Evolutionary conservation across 2,888 invertebrate species (phyloP).

Genomic region (Leucophenga maculata): DNA sequence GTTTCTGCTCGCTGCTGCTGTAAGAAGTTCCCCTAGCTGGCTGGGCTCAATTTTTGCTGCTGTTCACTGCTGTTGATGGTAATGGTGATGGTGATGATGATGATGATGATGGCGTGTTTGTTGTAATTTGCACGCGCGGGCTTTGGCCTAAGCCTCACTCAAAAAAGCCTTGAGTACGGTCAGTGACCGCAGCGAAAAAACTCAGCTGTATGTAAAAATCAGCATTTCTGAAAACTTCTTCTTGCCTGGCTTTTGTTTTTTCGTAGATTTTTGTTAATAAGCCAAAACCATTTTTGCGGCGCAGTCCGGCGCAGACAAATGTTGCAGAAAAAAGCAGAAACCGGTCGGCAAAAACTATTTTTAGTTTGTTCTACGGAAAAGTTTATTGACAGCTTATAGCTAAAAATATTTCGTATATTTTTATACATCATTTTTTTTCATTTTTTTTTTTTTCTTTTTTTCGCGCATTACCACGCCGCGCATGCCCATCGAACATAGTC

Average conservation of each 20-base stretch:
- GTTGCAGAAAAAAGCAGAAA: slow-evolving; percentile 33
- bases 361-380: slow-evolving; percentile 55
- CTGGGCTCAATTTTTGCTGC: neutral
- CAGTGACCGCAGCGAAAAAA: slow-evolving; percentile 39
- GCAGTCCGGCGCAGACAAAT: neutral
- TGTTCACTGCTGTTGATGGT: neutral
- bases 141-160: slow-evolving; percentile 16
- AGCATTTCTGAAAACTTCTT: slow-evolving; percentile 45
- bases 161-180: slow-evolving; percentile 48
- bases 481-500: neutral
- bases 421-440: no score
- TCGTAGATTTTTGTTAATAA: slow-evolving; percentile 14
- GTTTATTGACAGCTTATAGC: slow-evolving; percentile 12
- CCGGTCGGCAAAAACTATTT: slow-evolving; percentile 62
- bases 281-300: neutral
- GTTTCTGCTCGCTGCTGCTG: neutral
- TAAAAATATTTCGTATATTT: slow-evolving; percentile 3
- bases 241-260: neutral
- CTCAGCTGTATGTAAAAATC: slow-evolving; percentile 58
- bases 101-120: slow-evolving; percentile 20
- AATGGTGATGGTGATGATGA: slow-evolving; percentile 7
- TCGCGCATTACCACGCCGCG: neutral
- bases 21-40: slow-evolving; percentile 14
- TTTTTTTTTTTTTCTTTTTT: neutral
- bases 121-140: slow-evolving; percentile 19